Base-by-base conservation (phyloP, 2,797 vertebrate genomes). In the Poliocrania exsul region DNA sequence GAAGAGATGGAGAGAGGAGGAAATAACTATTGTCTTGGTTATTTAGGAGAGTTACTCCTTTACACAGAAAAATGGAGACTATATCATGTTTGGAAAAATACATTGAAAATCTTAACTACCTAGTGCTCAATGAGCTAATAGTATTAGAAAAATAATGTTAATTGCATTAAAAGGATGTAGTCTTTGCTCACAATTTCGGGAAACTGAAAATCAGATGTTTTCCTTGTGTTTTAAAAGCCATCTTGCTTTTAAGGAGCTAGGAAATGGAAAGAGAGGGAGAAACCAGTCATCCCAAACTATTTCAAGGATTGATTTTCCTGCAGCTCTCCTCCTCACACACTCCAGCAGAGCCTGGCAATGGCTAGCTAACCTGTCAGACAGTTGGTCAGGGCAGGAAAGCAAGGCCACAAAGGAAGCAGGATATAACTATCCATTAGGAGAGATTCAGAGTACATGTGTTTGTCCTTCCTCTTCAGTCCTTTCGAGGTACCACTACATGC, bases 21-120 rank as follows among this genome's bases (percentile, higher is more conserved):
- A 85, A 95, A 35, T 78, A 81, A 88, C 60, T 69, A 71, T 13
- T 58, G 28, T 60, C 49, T 67, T 80, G 38, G 10, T 74, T 84
- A 75, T 92, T 87, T 75, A 88, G 47, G 42, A 49, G 57, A 4
- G 2, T 50, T 78, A 42, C 21, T 70, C 28, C 54, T 95, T 69
- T 54, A 81, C 16, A 60, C 8, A 79, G 44, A 69, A 81, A 78
- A 79, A 75, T 3, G 2, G 33, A 86, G 31, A 69, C 31, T 28
- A 11, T 5, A 40, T 23, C 54, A 24, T 4, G 1, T 81, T 81
- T 56, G n/a, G 50, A 72, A 91, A 92, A 81, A 94, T 10, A 28
- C 0, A 83, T 3, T 78, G 6, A 67, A 71, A 85, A 88, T 24
- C 14, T 69, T 81, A 85, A 74, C 53, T 65, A 74, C 26, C n/a